These are phyloP conservation scores for Muscicapa adusta DNA, from an alignment of 2,113 vertebrate genomes.

Conservation along the genomic window DNA sequence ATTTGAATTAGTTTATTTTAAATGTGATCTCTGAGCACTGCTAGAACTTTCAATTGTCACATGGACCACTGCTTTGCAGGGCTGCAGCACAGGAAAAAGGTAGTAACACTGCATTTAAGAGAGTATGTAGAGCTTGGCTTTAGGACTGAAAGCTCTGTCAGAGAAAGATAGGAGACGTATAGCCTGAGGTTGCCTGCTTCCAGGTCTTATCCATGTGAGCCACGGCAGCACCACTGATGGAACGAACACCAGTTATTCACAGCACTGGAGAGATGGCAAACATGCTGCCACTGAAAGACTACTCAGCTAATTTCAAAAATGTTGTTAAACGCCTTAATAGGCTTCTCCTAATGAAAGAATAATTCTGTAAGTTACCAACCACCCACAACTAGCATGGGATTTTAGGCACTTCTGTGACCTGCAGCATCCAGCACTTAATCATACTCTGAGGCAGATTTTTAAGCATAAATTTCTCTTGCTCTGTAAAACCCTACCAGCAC, in stretches of 20 bases:
- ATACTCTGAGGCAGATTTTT: background rate
- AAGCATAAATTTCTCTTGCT: background rate
- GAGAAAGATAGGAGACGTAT: background rate
- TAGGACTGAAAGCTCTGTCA: background rate
- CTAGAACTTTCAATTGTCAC: background rate
- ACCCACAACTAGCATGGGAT: background rate
- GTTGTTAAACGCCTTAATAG: background rate
- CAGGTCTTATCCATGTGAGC: fast-evolving
- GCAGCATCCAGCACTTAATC: background rate
- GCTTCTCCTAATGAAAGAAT: background rate
- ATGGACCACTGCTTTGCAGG: fast-evolving
- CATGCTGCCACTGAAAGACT: background rate
- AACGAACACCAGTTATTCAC: background rate
- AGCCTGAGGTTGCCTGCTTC: background rate
- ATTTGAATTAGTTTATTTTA: background rate
- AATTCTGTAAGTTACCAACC: background rate
- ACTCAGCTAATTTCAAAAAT: background rate
- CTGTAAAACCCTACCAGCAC: background rate
- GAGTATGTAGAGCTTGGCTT: background rate
- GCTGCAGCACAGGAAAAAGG: background rate
- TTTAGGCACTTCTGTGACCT: background rate
- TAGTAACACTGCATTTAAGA: background rate
- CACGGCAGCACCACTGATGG: background rate
- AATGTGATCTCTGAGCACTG: background rate
- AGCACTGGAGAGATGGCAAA: fast-evolving